phyloP scores from a whole-genome alignment of 37 sponge, comb jelly and placozoan species.

The Oscarella lobularis region DNA sequence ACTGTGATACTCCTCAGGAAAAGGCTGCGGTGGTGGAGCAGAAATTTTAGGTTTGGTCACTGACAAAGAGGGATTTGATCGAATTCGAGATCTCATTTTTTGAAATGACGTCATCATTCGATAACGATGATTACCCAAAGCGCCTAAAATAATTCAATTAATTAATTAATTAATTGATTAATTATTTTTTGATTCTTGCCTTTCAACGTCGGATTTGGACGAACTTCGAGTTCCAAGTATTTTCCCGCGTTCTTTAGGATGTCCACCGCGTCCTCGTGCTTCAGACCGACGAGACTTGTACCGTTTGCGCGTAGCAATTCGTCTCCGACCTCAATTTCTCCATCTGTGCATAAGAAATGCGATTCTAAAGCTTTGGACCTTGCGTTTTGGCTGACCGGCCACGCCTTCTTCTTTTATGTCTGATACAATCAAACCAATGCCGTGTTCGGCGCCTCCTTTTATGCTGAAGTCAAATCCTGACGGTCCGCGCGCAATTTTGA shows the following conservation, averaged over 20 bases:
- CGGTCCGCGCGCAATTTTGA: not conserved
- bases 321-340: conserved; percentile 40
- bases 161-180: not conserved
- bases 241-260: no score
- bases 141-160: conserved; percentile 24
- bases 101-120: no score
- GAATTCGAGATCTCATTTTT: no score
- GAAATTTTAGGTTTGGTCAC: no score
- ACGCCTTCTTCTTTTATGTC: conserved; percentile 35
- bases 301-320: conserved; percentile 51
- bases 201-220: no score
- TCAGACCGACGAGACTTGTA: no score
- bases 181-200: no score
- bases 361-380: not conserved
- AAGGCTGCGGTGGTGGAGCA: no score
- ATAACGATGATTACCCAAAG: conserved; percentile 29
- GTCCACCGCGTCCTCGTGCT: no score
- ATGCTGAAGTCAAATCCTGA: conserved; percentile 53
- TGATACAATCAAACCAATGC: conserved; percentile 52
- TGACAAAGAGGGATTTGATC: no score
- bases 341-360: conserved; percentile 6
- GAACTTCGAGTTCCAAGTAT: no score
- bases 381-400: conserved; percentile 20
- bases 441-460: conserved; percentile 69
- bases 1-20: no score